These are phyloP conservation scores for Pachydiplax longipennis DNA, from an alignment of 2,888 invertebrate genomes.

Conservation along the genomic window DNA sequence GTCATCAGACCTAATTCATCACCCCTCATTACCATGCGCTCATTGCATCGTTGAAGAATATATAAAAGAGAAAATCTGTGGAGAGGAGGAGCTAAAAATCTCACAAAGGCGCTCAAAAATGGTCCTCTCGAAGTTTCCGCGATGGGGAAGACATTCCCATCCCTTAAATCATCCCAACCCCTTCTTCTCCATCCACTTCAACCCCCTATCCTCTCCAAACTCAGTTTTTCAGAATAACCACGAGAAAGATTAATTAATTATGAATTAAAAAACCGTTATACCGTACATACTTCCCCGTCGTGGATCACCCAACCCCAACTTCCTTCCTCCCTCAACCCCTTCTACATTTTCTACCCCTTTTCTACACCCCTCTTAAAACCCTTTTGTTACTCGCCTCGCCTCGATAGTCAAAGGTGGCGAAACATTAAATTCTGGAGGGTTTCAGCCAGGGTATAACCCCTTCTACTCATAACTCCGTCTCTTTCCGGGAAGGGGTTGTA, in stretches of 20 bases:
- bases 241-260: conserved; percentile 15
- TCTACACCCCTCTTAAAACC: background rate
- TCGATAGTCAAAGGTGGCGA: background rate
- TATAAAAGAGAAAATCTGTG: background rate
- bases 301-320: background rate
- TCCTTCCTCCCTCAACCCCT: background rate
- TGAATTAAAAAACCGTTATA: conserved; percentile 16
- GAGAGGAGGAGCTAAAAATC: background rate
- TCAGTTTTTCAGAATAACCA: background rate
- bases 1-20: background rate
- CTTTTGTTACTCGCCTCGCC: background rate
- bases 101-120: background rate
- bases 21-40: conserved; percentile 19
- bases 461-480: background rate
- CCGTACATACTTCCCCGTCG: background rate
- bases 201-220: background rate
- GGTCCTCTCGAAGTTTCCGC: background rate
- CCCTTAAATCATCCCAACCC: background rate
- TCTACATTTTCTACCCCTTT: background rate
- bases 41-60: background rate
- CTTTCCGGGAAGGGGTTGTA: background rate
- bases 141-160: background rate
- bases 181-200: background rate
- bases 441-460: background rate
- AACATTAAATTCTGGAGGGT: background rate